These are phyloP conservation scores for Agelas oroides DNA, from an alignment of 37 sponge, comb jelly and placozoan species.

Conservation along the genomic window DNA sequence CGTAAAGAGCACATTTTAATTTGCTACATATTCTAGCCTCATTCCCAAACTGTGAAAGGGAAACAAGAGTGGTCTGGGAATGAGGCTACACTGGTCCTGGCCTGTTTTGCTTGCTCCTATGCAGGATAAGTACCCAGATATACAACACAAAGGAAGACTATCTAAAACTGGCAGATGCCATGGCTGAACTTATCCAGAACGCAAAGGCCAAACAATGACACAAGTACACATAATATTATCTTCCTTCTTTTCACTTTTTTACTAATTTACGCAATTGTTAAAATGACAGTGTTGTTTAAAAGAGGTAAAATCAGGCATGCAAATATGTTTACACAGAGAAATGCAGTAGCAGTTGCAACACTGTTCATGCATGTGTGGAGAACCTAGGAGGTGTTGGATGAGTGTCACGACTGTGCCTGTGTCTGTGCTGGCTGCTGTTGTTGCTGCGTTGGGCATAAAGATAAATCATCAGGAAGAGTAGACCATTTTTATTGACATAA, in stretches of 20 bases:
- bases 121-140: constrained; percentile 16
- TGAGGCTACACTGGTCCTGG: too few relatives aligned
- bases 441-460: too few relatives aligned
- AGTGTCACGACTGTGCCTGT: neutral
- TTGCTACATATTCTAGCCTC: too few relatives aligned
- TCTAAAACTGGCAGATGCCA: constrained; percentile 37
- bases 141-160: constrained; percentile 51
- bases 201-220: neutral
- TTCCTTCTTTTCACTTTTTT: too few relatives aligned
- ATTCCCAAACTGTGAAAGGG: too few relatives aligned
- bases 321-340: neutral
- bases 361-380: neutral
- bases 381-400: neutral
- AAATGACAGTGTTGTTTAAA: too few relatives aligned
- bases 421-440: constrained; percentile 3
- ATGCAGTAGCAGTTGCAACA: neutral
- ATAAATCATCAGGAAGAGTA: too few relatives aligned
- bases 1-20: too few relatives aligned
- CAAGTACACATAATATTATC: neutral
- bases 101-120: neutral
- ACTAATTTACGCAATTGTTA: too few relatives aligned
- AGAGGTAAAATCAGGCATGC: too few relatives aligned
- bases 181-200: neutral
- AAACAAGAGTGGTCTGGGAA: too few relatives aligned
- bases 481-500: too few relatives aligned